Base-by-base conservation (phyloP, 64 coral and sea anemone genomes). In the Acropora yongei region DNA sequence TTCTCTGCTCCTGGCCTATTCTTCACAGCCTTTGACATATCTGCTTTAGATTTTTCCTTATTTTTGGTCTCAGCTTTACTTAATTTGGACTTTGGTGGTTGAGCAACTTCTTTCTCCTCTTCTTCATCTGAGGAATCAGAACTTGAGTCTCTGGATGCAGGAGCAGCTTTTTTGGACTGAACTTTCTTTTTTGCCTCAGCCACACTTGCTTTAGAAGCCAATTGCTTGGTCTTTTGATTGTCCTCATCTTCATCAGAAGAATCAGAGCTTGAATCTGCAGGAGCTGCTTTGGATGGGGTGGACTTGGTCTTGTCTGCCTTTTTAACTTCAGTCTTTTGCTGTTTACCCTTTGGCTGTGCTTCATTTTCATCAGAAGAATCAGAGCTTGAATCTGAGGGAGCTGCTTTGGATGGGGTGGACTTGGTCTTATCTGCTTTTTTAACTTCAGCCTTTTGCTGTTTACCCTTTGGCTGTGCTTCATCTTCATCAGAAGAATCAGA, bases 191-290 rank as follows among this genome's bases (percentile, higher is more conserved):
- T 55, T 10, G 74, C 44, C 14, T 78, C 39, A 40, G 72, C 2
- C 14, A 43, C 45, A n/a, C 4, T 44, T 53, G 53, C 39, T 6
- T 19, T 30, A 41, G 20, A 1, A 45, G 13, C 47, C 48, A 45
- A 19, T 48, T 18, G 4, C 17, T 83, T 82, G 68, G 14, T 44
- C 42, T 72, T 42, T 20, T 13, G 12, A 7, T 40, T 11, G 13
- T 82, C 39, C 51, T 90, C 48, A 19, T 65, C 48, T 0, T 68
- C 76, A 53, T 84, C 91, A 44, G 91, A 93, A 14, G 65, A 78
- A 51, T 93, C 90, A 49, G 90, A 92, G 41, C 72, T 92, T 2
- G 90, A 92, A 57, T 80, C 90, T 43, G 92, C 47, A 16, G 86
- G 18, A 41, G 45, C 86, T 42, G 39, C 20, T 72, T 68, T 44